Base-by-base conservation (phyloP, 1,140 invertebrate species). In the Eurosta solidaginis region DNA sequence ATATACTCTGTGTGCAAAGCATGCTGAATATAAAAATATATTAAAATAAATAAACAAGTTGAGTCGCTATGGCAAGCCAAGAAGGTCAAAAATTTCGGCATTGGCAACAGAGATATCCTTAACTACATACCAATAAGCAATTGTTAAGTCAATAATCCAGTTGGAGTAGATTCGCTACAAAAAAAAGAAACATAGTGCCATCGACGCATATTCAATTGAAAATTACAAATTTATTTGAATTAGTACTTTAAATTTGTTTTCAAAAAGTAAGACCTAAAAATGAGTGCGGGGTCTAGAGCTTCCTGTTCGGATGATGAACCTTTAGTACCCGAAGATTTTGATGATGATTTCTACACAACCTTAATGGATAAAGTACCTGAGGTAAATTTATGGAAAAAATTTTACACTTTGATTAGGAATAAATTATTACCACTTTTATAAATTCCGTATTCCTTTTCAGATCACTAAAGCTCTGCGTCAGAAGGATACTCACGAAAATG, bases 281-380 rank as follows among this genome's bases (percentile, higher is more conserved):
- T 74, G 73, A 76, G 49, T 14, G 77, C 42, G 1, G 84, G 82
- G 82, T 86, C 83, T 7, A 86, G 85, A 33, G 85, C 83, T 63
- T 86, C 85, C 1, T 85, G 85, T 9, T 87, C 85, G 14, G 85
- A 87, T 63, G 85, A 86, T 80, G 85, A 87, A 79, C 85, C 85
- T 0, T 44, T 87, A 45, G 85, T 87, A 22, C 85, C 85, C 20
- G 85, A 87, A 63, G 85, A 85, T 22, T 84, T 87, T 20, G 85
- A 87, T 77, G 85, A 87, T 79, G 85, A 87, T 45, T 87, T 83
- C 52, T 87, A 75, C 74, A 78, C 80, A 68, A 83, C 83, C 20
- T 78, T 87, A n/a, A 59, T 80, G 36, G 82, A 83, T 1, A 87
- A 85, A 77, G 83, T 87, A 40, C 84, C 85, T 3, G 85, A 87